Evolutionary conservation across 2,888 invertebrate genomes (phyloP).

Genomic region (Urechis unicinctus): DNA sequence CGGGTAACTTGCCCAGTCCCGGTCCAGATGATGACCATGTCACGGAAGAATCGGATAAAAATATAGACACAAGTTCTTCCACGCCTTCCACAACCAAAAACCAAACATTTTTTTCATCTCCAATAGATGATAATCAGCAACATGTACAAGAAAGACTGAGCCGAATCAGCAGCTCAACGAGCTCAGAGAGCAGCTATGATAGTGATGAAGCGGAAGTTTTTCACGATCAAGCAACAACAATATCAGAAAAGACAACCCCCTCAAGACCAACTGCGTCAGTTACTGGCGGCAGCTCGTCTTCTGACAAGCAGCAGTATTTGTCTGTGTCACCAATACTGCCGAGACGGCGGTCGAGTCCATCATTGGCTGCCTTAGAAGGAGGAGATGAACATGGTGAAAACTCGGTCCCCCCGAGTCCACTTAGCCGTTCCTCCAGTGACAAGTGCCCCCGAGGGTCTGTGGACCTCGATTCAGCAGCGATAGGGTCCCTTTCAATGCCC

Average conservation of each 20-base stretch:
- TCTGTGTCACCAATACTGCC: no score
- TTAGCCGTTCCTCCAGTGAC: background rate
- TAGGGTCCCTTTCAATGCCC: background rate
- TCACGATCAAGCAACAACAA: no score
- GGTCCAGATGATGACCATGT: background rate
- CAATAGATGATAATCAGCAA: no score
- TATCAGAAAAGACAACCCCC: no score
- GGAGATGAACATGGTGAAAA: no score
- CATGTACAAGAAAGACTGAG: no score
- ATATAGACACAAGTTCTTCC: background rate
- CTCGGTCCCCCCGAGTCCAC: background rate
- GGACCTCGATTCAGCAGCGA: no score
- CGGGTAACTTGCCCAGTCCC: background rate
- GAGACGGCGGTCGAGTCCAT: background rate
- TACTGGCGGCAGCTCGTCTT: background rate
- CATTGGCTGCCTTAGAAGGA: background rate
- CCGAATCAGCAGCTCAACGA: background rate
- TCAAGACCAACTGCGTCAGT: no score
- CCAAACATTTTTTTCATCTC: no score
- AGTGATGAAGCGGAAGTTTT: no score
- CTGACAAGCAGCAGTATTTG: no score
- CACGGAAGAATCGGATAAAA: background rate
- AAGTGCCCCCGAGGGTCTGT: background rate
- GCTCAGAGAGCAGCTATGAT: background rate
- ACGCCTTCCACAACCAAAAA: background rate